Evolutionary conservation across 2,113 vertebrate genomes (phyloP), one percentile per base, ranked within the genome.

Genomic region (Mastomys natalensis): DNA sequence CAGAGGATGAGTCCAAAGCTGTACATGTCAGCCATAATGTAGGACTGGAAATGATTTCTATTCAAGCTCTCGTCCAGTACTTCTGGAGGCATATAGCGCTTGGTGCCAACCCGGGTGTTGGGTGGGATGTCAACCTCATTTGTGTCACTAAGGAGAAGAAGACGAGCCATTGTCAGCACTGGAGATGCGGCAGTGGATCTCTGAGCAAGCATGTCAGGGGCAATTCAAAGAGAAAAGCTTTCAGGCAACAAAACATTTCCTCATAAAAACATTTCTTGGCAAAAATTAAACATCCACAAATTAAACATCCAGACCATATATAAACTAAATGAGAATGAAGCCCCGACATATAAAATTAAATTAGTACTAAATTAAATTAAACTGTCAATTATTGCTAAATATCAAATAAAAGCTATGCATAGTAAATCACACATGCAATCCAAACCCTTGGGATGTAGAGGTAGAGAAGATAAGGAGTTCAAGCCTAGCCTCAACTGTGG

Each of bases 1-100:
- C 99, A 99, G 24, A 99, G 99, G 97, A 99, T 99, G 73, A 99
- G 99, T 45, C 99, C 99, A 85, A 99, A 99, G 95, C 99, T 99
- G 98, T 99, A 99, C 99, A 99, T 99, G 98, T 99, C 99, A 0
- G 99, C 99, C 99, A 99, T 99, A 98, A 99, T 99, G 97, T 99
- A 99, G 0, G 99, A 99, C 98, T 99, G 99, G 68, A 99, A 99
- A 93, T 99, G 99, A 91, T 99, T 99, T 78, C 99, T 98, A 34
- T 99, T 99, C 97, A 99, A 98, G 97, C 99, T 99, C 98, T 99
- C 99, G 26, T 99, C 99, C 98, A 99, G 97, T 92, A 99, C 99
- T 93, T 99, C 99, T 0, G 99, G 99, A 91, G 99, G 99, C 99
- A 99, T 99, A 95, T 99, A 99, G 89, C 99, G 99, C 93, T 99